phyloP scores from a whole-genome alignment of 2,888 invertebrate genomes.

The Patella depressa region DNA sequence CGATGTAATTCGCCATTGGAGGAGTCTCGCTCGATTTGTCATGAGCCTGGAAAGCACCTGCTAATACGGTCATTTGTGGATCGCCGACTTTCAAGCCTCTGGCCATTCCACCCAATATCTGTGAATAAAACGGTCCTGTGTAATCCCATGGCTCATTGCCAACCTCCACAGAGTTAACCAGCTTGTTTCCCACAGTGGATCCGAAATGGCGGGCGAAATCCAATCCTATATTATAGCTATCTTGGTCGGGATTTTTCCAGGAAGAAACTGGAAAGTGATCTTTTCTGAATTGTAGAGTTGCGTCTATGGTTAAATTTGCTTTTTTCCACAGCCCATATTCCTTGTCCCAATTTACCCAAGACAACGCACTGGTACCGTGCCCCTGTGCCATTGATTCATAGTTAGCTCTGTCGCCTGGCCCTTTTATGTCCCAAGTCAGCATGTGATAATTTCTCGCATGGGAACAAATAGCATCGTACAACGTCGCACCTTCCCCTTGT shows the following conservation, averaged over 20 bases:
- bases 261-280: conserved; percentile 37
- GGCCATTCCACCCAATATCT: conserved; percentile 48
- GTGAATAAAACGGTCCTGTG: conserved; percentile 46
- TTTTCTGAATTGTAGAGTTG: conserved; percentile 50
- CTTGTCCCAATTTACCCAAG: conserved; percentile 57
- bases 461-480: conserved; percentile 48
- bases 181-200: conserved; percentile 41
- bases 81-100: conserved; percentile 44
- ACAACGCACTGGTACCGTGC: conserved; percentile 46
- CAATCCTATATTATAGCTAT: conserved; percentile 45
- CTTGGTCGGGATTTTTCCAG: conserved; percentile 44
- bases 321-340: conserved; percentile 49
- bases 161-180: conserved; percentile 47
- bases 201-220: conserved; percentile 55
- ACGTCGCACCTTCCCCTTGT: conserved; percentile 39
- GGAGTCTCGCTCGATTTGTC: conserved; percentile 34
- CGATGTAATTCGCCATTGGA: conserved; percentile 47
- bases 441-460: conserved; percentile 56
- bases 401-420: conserved; percentile 46
- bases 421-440: conserved; percentile 51
- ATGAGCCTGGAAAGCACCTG: conserved; percentile 56
- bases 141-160: conserved; percentile 60
- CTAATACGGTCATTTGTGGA: conserved; percentile 38
- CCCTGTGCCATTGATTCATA: conserved; percentile 46
- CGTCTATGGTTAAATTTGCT: conserved; percentile 46